Conservation (phyloP, 2,888 invertebrate genomes). For the Strigamia maritima region DNA sequence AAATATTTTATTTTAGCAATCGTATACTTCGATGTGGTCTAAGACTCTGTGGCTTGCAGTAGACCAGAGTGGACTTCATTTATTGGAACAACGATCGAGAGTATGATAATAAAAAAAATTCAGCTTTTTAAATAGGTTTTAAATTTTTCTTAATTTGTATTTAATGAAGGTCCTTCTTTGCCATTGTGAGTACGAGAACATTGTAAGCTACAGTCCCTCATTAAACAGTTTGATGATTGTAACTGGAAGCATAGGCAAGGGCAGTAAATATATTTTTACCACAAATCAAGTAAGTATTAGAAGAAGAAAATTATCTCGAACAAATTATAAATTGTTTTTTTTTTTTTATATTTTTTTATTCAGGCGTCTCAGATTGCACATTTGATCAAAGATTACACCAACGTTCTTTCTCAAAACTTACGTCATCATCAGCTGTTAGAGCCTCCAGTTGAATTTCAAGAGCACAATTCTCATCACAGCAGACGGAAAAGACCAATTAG, state of each 20-base stretch:
- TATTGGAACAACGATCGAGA: conserved; percentile 77
- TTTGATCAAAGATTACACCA: conserved; percentile 82
- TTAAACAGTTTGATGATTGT: conserved; percentile 90
- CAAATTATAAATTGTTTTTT: neutral
- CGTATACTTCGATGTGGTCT: conserved; percentile 94
- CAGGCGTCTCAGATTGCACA: conserved; percentile 93
- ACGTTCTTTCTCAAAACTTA: conserved; percentile 56
- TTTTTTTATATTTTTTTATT: conserved; percentile 44
- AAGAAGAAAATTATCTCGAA: too few relatives aligned
- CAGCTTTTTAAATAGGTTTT: too few relatives aligned
- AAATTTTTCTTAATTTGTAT: neutral
- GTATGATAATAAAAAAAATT: too few relatives aligned
- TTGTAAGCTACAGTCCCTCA: conserved; percentile 87
- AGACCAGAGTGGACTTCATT: conserved; percentile 84
- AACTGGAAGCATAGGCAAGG: conserved; percentile 79
- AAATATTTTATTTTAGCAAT: conserved; percentile 65
- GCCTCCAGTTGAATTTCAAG: conserved; percentile 32
- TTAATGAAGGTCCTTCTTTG: conserved; percentile 70
- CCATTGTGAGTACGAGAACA: conserved; percentile 84
- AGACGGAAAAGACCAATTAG: conserved; percentile 45
- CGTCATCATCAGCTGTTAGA: conserved; percentile 39
- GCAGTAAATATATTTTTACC: conserved; percentile 88
- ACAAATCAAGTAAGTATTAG: conserved; percentile 81
- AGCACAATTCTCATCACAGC: conserved; percentile 38
- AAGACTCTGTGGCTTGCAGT: conserved; percentile 88